Percentiles rank a stretch among this genome's conserved stretches.
These are phyloP conservation scores for Brachylomia viminalis DNA, from an alignment of 2,888 invertebrate genomes.

Conservation along the genomic window DNA sequence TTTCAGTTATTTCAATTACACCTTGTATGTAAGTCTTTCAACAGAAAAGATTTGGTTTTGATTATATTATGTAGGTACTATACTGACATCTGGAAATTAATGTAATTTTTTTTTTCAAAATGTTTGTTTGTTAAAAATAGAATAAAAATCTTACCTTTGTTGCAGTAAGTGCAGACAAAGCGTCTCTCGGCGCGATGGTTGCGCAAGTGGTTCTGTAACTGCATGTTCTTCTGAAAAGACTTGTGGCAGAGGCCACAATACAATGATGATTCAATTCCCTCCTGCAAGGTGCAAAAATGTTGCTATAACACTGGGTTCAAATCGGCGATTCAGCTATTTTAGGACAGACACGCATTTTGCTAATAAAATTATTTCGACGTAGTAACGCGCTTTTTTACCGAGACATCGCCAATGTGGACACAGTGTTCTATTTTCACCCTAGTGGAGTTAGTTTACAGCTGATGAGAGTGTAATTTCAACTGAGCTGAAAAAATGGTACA, in stretches of 20 bases:
- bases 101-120: not conserved
- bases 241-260: slow-evolving; percentile 88
- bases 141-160: slow-evolving; percentile 81
- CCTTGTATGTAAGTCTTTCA: not conserved
- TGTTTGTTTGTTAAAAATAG: not conserved
- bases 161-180: slow-evolving; percentile 89
- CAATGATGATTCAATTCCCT: slow-evolving; percentile 76
- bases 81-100: not conserved
- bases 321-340: slow-evolving; percentile 2
- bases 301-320: slow-evolving; percentile 19
- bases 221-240: slow-evolving; percentile 86
- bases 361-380: not conserved
- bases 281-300: slow-evolving; percentile 72
- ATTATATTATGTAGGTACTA: not conserved
- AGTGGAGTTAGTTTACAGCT: slow-evolving; percentile 8
- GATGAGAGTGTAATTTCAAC: not conserved
- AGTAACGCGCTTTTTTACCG: not conserved
- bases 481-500: not conserved
- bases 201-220: slow-evolving; percentile 88
- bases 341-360: not conserved
- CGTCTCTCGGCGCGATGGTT: slow-evolving; percentile 89
- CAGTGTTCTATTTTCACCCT: slow-evolving; percentile 6
- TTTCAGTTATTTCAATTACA: not conserved
- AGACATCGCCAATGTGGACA: slow-evolving; percentile 22
- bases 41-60: not conserved